Evolutionary conservation across 2,797 vertebrate species (phyloP), one percentile per base, ranked within the genome.

Genomic region (Rachycentron canadum): DNA sequence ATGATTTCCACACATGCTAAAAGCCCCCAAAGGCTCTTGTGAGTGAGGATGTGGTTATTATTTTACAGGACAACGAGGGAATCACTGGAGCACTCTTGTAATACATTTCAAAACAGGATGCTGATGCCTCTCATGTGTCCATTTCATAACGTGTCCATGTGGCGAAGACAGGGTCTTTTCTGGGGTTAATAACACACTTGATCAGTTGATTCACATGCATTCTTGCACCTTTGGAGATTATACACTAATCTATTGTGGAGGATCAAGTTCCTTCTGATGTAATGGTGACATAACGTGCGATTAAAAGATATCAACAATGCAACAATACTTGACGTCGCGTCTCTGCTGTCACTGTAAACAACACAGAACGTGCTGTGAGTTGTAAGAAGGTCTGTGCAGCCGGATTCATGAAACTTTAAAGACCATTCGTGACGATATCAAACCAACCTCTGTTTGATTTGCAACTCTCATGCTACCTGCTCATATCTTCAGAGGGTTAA

Each of bases 41-140:
- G 69, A 73, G 75, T 50, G 67, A 82, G 78, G 86, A 88, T 85
- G 81, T 84, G 81, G 86, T 88, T 87, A 70, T 73, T 49, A 53
- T 88, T 85, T 89, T 72, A 88, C 76, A 75, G 69, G 83, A 76
- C 38, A 73, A 50, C 3, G 1, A 55, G 80, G 59, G 77, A 78
- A 82, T 61, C 78, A 65, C 65, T 63, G 53, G 82, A 83, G 78
- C 70, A 5, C 74, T 84, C 59, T 78, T 76, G 50, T 82, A 76
- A 69, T 73, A 72, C 63, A 64, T 75, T 81, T 78, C 19, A 72
- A 89, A 90, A 84, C 87, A 90, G 91, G 90, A 92, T 78, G 78
- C 66, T 41, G 62, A 88, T 84, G 84, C 81, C 82, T 73, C 85
- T 85, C 50, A 36, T 82, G 91, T 83, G 75, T 83, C 71, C 79